Conservation (phyloP, 2,113 vertebrate genomes). For the Eulemur rufifrons region DNA sequence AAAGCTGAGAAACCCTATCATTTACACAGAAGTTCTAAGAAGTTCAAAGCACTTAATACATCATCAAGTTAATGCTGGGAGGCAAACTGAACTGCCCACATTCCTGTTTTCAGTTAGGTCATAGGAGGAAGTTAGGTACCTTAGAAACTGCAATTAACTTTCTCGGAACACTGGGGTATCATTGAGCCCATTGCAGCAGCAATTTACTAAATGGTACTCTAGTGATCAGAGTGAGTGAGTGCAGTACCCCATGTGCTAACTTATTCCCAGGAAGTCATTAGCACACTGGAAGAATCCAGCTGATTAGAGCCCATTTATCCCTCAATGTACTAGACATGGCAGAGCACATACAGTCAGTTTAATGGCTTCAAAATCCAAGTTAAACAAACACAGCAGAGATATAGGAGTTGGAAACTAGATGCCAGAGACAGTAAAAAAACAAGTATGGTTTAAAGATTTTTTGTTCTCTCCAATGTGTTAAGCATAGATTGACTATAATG, state of each 20-base stretch:
- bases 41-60: conserved; percentile 34
- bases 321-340: conserved; percentile 4
- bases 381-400: background rate
- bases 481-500: background rate
- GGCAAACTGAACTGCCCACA: background rate
- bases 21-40: background rate
- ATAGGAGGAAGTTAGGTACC: background rate
- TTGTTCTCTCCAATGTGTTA: background rate
- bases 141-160: conserved; percentile 53
- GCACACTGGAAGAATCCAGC: conserved; percentile 33
- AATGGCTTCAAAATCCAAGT: conserved; percentile 17
- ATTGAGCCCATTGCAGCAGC: background rate
- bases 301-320: conserved; percentile 54
- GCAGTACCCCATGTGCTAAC: conserved; percentile 6
- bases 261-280: conserved; percentile 65
- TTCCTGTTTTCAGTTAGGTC: background rate
- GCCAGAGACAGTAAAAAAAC: background rate
- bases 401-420: background rate
- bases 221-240: conserved; percentile 32
- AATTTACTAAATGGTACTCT: conserved; percentile 63
- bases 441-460: background rate
- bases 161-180: background rate
- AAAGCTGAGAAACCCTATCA: background rate
- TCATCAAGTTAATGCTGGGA: background rate
- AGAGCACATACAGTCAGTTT: background rate